Evolutionary conservation across 2,888 invertebrate species (phyloP).

Genomic region (Helicoverpa assulta): DNA sequence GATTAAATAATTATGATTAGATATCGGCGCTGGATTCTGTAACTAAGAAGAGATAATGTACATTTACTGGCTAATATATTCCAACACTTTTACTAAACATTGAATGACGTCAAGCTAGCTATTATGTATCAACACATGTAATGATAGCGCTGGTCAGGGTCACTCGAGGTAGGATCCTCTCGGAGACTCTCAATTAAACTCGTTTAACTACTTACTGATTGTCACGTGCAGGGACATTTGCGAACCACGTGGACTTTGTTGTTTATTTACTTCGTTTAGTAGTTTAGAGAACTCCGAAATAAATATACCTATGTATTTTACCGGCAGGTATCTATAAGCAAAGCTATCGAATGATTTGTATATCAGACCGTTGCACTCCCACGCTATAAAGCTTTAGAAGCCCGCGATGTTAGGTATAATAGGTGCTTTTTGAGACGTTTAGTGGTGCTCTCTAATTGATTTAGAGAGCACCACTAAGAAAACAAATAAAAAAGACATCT

Average conservation of each 20-base stretch:
- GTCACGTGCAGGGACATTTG: background rate
- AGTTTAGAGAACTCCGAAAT: no score
- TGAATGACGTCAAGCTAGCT: background rate
- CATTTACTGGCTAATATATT: background rate
- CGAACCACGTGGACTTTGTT: background rate
- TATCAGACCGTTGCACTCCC: no score
- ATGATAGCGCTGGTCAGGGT: background rate
- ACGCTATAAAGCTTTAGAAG: no score
- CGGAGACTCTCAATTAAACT: background rate
- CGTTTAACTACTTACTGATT: background rate
- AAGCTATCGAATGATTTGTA: no score
- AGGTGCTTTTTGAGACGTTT: no score
- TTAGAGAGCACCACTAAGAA: no score
- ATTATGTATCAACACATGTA: background rate
- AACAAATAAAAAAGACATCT: no score
- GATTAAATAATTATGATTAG: conserved; percentile 9
- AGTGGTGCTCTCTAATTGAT: no score
- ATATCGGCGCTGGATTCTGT: background rate
- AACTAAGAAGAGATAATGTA: background rate
- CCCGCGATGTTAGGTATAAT: no score
- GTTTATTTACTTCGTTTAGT: background rate
- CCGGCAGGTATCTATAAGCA: no score
- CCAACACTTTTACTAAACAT: background rate
- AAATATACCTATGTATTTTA: no score
- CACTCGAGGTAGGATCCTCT: background rate